Base-by-base conservation (phyloP, 2,113 vertebrate species). In the Meleagris gallopavo region DNA sequence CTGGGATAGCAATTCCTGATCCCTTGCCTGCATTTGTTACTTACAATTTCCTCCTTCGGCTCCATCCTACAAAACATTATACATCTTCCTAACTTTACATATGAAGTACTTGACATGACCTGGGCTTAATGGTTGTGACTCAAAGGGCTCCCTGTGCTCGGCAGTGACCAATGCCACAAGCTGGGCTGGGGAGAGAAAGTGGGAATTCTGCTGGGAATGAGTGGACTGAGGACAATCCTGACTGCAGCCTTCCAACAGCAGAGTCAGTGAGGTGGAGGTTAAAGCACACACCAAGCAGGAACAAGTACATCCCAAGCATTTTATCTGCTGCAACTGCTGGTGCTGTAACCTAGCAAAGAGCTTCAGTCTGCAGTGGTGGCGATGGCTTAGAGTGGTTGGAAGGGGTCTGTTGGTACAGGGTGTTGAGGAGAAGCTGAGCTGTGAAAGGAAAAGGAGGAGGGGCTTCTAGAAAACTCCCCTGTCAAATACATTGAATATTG, bases 41-140 rank as follows among this genome's bases (percentile, higher is more conserved):
- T 77, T 89, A 70, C 48, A 55, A 74, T 89, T 91, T 80, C 87
- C 52, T 93, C 88, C 79, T 75, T 66, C 55, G 48, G 45, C 34
- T 87, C 71, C 75, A 20, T 36, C 40, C 57, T 57, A 54, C 25
- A 61, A 69, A 90, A 34, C 13, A 6, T 62, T 54, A n/a, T 29
- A n/a, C 54, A 58, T 69, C 58, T 67, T 83, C 54, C 74, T 69
- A 66, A 45, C 41, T 21, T 86, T 83, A 21, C 52, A 36, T 3
- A 3, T 13, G 65, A 36, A 83, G 40, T 32, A 58, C n/a, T 57
- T 48, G 34, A 3, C 50, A 34, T 61, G 58, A 79, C 69, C 54
- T n/a, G 1, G 10, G 66, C 43, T 89, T 76, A 40, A 7, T n/a
- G 77, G 30, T 36, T 3, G 6, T 1, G 3, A 38, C 45, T 45